phyloP scores from a whole-genome alignment of 2,888 invertebrate species.

The Thera obeliscata region DNA sequence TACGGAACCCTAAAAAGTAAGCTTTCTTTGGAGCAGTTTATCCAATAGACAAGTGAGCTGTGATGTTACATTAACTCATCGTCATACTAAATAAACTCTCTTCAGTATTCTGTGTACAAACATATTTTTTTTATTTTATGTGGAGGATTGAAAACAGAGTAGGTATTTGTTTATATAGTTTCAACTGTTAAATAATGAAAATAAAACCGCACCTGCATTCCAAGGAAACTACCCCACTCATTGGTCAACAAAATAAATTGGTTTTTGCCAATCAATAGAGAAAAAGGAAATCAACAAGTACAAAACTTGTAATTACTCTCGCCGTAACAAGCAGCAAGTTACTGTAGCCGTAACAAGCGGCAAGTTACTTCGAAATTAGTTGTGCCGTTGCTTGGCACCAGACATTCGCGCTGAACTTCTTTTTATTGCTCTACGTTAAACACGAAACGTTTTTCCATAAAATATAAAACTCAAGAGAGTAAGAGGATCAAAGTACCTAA shows the following conservation, averaged over 20 bases:
- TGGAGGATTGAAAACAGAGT: neutral
- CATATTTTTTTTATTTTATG: neutral
- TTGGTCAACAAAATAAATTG: slow-evolving; percentile 51
- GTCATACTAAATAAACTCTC: no score
- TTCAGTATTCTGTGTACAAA: no score
- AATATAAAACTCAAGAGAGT: slow-evolving; percentile 22
- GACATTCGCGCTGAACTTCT: slow-evolving; percentile 34
- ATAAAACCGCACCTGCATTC: neutral
- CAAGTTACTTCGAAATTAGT: slow-evolving; percentile 50
- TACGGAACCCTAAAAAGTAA: no score
- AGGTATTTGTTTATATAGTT: neutral
- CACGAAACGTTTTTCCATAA: slow-evolving; percentile 13
- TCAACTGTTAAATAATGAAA: neutral
- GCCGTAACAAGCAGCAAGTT: slow-evolving; percentile 44
- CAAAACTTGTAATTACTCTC: slow-evolving; percentile 58
- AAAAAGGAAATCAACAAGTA: slow-evolving; percentile 61
- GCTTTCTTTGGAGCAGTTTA: no score
- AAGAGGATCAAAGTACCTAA: slow-evolving; percentile 5
- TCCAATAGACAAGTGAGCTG: no score
- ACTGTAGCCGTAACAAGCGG: slow-evolving; percentile 49
- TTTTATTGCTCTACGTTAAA: slow-evolving; percentile 29
- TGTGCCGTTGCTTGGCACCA: slow-evolving; percentile 41
- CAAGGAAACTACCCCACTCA: neutral
- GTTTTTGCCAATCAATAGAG: slow-evolving; percentile 51
- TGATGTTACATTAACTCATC: no score